Percentiles rank a stretch among this genome's conserved stretches.
Conservation (phyloP, 2,888 invertebrate genomes). For the Idaea straminata region DNA sequence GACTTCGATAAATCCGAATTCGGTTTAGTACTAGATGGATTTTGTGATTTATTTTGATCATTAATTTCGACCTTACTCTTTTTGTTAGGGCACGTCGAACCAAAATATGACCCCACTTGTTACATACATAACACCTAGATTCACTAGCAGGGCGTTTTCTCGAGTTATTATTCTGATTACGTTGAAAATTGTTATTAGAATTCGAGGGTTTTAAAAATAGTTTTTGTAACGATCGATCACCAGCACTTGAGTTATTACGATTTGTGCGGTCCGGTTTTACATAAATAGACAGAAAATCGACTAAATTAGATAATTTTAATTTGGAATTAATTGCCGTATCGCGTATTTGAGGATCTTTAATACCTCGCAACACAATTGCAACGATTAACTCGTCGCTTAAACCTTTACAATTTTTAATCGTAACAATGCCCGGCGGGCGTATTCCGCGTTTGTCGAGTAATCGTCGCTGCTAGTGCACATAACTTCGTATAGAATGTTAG, state of each 20-base stretch:
- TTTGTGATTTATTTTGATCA: not conserved
- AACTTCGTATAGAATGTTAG: conserved; percentile 2
- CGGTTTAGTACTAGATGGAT: not conserved
- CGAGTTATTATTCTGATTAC: not conserved
- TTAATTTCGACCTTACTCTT: not conserved
- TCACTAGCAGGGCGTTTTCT: not conserved
- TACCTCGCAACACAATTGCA: conserved; percentile 10
- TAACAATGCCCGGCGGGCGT: too few species aligned
- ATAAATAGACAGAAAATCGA: not conserved
- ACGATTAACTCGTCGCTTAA: not conserved
- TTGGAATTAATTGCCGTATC: conserved; percentile 5
- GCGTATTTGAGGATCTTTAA: conserved; percentile 7
- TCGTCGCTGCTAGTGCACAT: conserved; percentile 6
- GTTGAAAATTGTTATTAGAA: too few species aligned
- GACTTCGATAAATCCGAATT: not conserved
- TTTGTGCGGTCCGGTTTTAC: not conserved
- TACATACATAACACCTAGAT: not conserved
- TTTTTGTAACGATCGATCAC: not conserved
- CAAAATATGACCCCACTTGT: not conserved
- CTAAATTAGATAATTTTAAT: not conserved
- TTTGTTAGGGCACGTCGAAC: not conserved
- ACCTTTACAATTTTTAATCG: not conserved
- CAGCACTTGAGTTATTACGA: not conserved
- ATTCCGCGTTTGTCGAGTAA: too few species aligned
- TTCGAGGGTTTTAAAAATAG: not conserved